Percentiles rank a stretch among this genome's conserved stretches.
Conservation (phyloP, 2,797 vertebrate species). For the Characodon lateralis region DNA sequence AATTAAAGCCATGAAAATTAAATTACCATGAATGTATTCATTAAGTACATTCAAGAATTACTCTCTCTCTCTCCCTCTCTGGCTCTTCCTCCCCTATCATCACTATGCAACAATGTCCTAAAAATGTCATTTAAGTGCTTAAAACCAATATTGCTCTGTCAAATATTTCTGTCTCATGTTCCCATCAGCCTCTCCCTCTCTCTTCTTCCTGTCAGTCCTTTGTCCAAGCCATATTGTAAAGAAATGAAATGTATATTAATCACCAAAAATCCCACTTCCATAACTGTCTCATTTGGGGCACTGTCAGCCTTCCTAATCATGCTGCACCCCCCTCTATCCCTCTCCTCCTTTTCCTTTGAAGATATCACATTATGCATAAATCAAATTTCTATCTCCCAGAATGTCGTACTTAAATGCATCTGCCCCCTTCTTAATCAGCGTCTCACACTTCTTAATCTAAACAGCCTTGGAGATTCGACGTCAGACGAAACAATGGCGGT, state of each 20-base stretch:
- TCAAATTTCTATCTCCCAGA: conserved; percentile 36
- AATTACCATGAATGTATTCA: conserved; percentile 37
- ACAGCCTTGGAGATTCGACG: conserved; percentile 18
- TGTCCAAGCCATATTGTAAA: conserved; percentile 33
- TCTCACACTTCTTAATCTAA: conserved; percentile 22
- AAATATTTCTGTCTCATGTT: conserved; percentile 40
- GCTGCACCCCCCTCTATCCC: background rate
- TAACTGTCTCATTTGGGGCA: conserved; percentile 35
- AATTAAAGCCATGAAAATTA: conserved; percentile 38
- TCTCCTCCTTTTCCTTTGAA: conserved; percentile 19
- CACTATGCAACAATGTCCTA: conserved; percentile 31
- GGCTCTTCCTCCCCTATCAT: conserved; percentile 20
- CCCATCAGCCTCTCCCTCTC: conserved; percentile 12
- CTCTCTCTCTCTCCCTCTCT: conserved; percentile 9
- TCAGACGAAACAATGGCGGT: conserved; percentile 34
- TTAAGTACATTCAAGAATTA: conserved; percentile 29
- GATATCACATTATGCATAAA: conserved; percentile 23
- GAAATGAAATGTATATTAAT: conserved; percentile 51
- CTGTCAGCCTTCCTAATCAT: conserved; percentile 31
- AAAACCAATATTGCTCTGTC: conserved; percentile 49
- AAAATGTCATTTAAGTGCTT: conserved; percentile 36
- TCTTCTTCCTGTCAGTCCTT: conserved; percentile 29
- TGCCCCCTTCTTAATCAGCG: conserved; percentile 39
- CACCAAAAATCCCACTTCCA: conserved; percentile 27
- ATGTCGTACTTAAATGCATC: conserved; percentile 22